Percentiles rank a stretch among this genome's conserved stretches.
Conservation (phyloP, 2,797 vertebrate species). For the Phoebastria nigripes region DNA sequence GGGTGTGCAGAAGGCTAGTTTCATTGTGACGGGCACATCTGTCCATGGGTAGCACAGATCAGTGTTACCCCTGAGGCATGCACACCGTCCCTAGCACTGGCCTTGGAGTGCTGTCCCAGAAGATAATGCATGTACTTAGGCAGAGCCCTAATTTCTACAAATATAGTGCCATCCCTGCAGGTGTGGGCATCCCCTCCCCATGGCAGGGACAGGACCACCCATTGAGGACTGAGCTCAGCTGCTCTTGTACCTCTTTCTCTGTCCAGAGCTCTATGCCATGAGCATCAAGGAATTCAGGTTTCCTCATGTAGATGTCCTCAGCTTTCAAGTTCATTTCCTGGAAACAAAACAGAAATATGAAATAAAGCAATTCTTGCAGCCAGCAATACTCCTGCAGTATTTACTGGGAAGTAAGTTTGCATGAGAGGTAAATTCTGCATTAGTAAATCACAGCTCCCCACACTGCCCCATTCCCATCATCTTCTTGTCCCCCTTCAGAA, state of each 20-base stretch:
- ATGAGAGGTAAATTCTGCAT: background rate
- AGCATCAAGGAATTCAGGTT: constrained; percentile 77
- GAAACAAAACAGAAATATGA: background rate
- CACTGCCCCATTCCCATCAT: background rate
- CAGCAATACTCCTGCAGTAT: background rate
- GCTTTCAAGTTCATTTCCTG: constrained; percentile 56
- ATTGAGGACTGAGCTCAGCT: background rate
- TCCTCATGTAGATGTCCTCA: constrained; percentile 76
- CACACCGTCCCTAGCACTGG: background rate
- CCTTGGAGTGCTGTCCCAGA: background rate
- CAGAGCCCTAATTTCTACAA: background rate
- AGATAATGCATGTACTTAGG: rapidly evolving
- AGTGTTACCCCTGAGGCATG: background rate
- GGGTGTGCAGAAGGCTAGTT: background rate
- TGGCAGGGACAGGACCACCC: background rate
- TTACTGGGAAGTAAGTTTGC: background rate
- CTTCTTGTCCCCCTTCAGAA: background rate
- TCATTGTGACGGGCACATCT: background rate
- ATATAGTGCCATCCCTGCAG: rapidly evolving
- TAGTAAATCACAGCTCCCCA: background rate
- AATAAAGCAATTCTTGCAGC: background rate
- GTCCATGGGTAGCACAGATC: background rate
- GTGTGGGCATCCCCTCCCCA: background rate
- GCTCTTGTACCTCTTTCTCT: constrained; percentile 78
- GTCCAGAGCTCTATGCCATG: constrained; percentile 80